A percentile compares a stretch with the other conserved stretches of the same genome.
Conservation (phyloP, 2,797 vertebrate genomes). For the Ctenosaura bakeri region DNA sequence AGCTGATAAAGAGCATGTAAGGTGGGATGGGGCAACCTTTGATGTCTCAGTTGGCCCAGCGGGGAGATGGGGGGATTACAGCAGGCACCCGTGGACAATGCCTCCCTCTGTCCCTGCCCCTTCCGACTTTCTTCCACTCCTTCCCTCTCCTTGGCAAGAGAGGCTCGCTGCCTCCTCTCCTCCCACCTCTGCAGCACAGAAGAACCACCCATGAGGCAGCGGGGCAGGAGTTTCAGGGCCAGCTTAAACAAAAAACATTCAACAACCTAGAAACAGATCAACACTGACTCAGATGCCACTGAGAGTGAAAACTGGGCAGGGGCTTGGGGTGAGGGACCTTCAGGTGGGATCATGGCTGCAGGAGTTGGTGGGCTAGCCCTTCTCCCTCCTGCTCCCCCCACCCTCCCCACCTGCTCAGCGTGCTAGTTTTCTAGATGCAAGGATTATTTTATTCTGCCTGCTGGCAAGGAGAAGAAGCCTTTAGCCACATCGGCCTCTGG, state of each 20-base stretch:
- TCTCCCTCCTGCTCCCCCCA: not conserved
- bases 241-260: too few relatives aligned
- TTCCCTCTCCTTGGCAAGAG: not conserved
- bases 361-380: too few relatives aligned
- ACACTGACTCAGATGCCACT: not conserved
- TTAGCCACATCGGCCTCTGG: too few relatives aligned
- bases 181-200: constrained; percentile 60
- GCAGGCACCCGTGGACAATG: constrained; percentile 67
- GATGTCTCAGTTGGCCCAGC: constrained; percentile 80
- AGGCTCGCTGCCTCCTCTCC: not conserved
- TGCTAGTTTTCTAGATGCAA: too few relatives aligned
- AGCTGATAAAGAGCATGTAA: constrained; percentile 84
- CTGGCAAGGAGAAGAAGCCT: too few relatives aligned
- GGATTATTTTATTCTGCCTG: too few relatives aligned
- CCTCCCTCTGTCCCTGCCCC: constrained; percentile 76
- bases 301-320: constrained; percentile 50
- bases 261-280: too few relatives aligned
- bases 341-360: not conserved
- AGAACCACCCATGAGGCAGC: constrained; percentile 20
- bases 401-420: not conserved
- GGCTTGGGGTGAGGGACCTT: not conserved
- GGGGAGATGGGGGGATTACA: constrained; percentile 81
- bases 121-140: constrained; percentile 69
- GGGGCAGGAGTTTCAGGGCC: constrained; percentile 39
- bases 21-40: constrained; percentile 84